phyloP scores from a whole-genome alignment of 2,797 vertebrate species.

The Novumbra hubbsi region DNA sequence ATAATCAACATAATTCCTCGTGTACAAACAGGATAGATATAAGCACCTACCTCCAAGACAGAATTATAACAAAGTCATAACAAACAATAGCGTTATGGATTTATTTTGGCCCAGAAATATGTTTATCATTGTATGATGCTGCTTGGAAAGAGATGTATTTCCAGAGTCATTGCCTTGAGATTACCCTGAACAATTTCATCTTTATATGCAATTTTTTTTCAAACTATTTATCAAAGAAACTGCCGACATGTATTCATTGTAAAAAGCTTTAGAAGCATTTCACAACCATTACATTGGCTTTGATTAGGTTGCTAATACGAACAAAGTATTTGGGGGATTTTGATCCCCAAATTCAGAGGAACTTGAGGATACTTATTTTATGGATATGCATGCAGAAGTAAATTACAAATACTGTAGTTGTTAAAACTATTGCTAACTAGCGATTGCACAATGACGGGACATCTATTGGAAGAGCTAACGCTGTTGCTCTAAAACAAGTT shows the following conservation, averaged over 20 bases:
- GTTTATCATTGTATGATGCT: background rate
- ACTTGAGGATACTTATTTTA: background rate
- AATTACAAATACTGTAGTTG: too few species aligned
- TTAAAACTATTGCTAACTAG: too few species aligned
- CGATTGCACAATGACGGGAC: too few species aligned
- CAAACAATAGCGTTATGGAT: background rate
- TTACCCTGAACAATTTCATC: background rate
- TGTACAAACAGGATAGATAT: too few species aligned
- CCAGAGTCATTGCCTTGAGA: background rate
- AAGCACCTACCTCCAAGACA: too few species aligned
- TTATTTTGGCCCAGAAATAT: background rate
- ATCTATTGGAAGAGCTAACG: too few species aligned
- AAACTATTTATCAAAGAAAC: slow-evolving; percentile 66
- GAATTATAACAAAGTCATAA: too few species aligned
- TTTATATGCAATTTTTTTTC: slow-evolving; percentile 40
- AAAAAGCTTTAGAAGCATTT: slow-evolving; percentile 85
- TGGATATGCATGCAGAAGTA: too few species aligned
- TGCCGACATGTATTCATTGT: slow-evolving; percentile 69
- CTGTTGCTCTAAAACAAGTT: too few species aligned
- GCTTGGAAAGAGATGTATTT: background rate
- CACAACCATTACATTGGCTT: slow-evolving; percentile 79
- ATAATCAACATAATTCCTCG: too few species aligned
- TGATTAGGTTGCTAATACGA: slow-evolving; percentile 78
- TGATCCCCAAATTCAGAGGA: slow-evolving; percentile 41
- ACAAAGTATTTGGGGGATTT: slow-evolving; percentile 21